A percentile compares a stretch with the other conserved stretches of the same genome.
These are phyloP conservation scores for Drosophila kuntzei DNA, from an alignment of 2,888 invertebrate species.

Conservation along the genomic window DNA sequence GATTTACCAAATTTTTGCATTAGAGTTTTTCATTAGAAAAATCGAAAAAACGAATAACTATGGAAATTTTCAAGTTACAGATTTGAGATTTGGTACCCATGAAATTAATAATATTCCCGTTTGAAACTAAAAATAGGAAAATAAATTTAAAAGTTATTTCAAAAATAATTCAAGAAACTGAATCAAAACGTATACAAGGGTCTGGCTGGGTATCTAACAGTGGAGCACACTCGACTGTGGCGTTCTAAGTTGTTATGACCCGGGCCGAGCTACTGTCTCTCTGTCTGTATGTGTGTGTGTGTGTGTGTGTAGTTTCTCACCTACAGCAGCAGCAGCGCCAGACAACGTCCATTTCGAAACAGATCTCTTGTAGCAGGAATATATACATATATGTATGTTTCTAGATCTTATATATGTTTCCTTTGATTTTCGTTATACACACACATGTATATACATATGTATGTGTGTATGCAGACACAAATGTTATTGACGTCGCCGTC, in stretches of 20 bases:
- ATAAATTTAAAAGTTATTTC: no score
- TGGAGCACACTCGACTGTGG: neutral
- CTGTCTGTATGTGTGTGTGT: conserved; percentile 15
- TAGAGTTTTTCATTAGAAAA: no score
- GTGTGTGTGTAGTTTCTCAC: conserved; percentile 57
- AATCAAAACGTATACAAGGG: no score
- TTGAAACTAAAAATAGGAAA: no score
- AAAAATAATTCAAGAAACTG: no score
- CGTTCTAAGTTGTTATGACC: conserved; percentile 35
- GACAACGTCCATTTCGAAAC: conserved; percentile 41
- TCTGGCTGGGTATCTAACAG: neutral
- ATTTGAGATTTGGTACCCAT: no score
- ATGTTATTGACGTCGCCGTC: conserved; percentile 76
- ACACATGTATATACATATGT: conserved; percentile 4
- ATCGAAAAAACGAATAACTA: no score
- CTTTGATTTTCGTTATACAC: conserved; percentile 46
- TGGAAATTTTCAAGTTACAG: no score
- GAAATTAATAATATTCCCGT: no score
- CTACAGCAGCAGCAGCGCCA: conserved; percentile 48
- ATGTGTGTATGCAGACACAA: conserved; percentile 55
- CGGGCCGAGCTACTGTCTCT: conserved; percentile 26
- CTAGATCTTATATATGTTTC: conserved; percentile 35
- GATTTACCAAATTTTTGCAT: no score
- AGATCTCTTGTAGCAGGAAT: conserved; percentile 33
- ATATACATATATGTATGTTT: conserved; percentile 10